phyloP scores from a whole-genome alignment of 1,140 invertebrate genomes.

The Contarinia nasturtii region DNA sequence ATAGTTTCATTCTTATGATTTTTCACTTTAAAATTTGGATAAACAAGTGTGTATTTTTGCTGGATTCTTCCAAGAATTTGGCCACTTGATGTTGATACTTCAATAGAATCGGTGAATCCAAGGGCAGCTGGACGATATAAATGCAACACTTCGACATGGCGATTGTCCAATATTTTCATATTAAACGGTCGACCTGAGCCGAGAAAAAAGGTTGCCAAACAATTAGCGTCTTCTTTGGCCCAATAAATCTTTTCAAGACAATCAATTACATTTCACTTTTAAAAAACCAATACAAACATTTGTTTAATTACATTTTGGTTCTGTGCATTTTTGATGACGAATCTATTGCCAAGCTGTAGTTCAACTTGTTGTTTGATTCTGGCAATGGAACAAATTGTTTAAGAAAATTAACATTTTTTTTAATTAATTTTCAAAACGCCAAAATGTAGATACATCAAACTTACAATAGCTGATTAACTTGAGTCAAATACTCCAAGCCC shows the following conservation, averaged over 20 bases:
- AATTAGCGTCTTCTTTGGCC: constrained; percentile 67
- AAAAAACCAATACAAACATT: no score
- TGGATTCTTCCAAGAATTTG: constrained; percentile 54
- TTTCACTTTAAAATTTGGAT: constrained; percentile 59
- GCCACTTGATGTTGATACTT: constrained; percentile 51
- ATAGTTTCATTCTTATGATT: constrained; percentile 58
- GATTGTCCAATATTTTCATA: constrained; percentile 68
- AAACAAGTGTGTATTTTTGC: constrained; percentile 69
- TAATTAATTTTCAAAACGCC: no score
- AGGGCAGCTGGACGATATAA: constrained; percentile 54
- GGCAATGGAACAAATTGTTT: no score
- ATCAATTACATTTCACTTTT: no score
- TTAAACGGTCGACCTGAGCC: constrained; percentile 62
- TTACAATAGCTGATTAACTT: constrained; percentile 69
- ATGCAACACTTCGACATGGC: constrained; percentile 55
- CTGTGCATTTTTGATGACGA: constrained; percentile 52
- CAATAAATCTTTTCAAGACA: constrained; percentile 54
- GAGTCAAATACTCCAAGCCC: constrained; percentile 83
- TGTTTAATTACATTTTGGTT: constrained; percentile 37
- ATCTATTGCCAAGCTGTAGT: constrained; percentile 73
- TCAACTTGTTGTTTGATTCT: constrained; percentile 81
- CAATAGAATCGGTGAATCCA: constrained; percentile 63
- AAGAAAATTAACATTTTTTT: no score
- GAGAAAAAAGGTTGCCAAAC: constrained; percentile 55
- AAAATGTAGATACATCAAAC: no score